Evolutionary conservation across 1,140 invertebrate genomes (phyloP).

Genomic region (Drosophila parabipectinata): DNA sequence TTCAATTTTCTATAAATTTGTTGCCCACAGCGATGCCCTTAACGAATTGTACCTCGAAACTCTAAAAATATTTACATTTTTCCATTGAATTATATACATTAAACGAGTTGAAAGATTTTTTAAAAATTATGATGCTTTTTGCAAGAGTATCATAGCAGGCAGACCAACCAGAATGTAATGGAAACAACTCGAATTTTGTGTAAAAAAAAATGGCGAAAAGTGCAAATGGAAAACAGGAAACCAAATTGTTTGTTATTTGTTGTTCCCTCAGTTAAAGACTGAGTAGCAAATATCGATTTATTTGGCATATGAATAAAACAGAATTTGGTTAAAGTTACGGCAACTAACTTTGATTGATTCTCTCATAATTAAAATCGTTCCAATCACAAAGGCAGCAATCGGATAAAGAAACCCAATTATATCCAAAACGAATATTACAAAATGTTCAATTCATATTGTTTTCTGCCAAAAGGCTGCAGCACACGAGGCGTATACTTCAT

Average conservation of each 20-base stretch:
- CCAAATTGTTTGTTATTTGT: conserved; percentile 31
- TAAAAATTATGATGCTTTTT: too few relatives aligned
- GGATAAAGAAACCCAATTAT: not conserved
- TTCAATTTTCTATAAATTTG: too few relatives aligned
- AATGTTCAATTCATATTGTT: conserved; percentile 18
- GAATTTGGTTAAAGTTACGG: too few relatives aligned
- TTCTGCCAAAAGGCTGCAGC: conserved; percentile 8
- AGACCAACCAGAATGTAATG: conserved; percentile 23
- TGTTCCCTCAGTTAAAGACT: conserved; percentile 7
- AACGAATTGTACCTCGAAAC: too few relatives aligned
- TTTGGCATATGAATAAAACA: conserved; percentile 7
- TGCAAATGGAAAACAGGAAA: conserved; percentile 49
- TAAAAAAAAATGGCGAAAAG: conserved; percentile 37
- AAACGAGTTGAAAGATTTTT: too few relatives aligned
- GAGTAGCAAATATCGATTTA: conserved; percentile 41
- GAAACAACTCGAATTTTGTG: conserved; percentile 26
- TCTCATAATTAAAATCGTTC: not conserved
- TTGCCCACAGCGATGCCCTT: too few relatives aligned
- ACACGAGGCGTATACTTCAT: conserved; percentile 39
- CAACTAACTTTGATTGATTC: not conserved
- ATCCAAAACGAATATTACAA: conserved; percentile 7
- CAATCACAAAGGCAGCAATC: not conserved
- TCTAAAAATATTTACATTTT: too few relatives aligned
- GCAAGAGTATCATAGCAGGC: not conserved
- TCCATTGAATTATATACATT: too few relatives aligned